These are phyloP conservation scores for Drosophila tsacasi DNA, from an alignment of 1,140 invertebrate genomes.

Conservation along the genomic window DNA sequence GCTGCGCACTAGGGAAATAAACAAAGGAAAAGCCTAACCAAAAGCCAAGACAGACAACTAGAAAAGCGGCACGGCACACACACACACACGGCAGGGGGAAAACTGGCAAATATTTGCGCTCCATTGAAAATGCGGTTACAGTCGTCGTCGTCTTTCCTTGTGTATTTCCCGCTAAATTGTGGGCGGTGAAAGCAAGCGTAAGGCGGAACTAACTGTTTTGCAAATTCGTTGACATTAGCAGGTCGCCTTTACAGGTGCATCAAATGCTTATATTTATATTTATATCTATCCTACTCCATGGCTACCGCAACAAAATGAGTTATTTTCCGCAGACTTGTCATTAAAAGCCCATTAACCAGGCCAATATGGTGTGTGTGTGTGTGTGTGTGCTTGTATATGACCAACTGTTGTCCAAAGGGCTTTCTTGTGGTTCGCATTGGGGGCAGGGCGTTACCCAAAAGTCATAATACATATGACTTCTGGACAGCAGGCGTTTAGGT, in stretches of 20 bases:
- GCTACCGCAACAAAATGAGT: constrained; percentile 62
- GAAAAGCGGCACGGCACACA: constrained; percentile 2
- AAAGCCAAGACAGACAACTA: constrained; percentile 30
- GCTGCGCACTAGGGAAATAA: constrained; percentile 53
- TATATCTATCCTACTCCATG: neutral
- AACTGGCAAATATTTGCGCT: constrained; percentile 62
- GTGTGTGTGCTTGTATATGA: constrained; percentile 6
- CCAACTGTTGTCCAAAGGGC: constrained; percentile 53
- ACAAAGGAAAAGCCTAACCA: constrained; percentile 46
- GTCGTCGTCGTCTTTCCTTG: neutral
- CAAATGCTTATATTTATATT: constrained; percentile 48
- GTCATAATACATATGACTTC: constrained; percentile 32
- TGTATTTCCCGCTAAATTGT: constrained; percentile 49
- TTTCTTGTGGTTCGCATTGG: constrained; percentile 44
- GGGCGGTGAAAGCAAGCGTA: constrained; percentile 65
- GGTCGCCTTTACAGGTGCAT: constrained; percentile 12
- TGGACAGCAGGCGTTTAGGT: constrained; percentile 24
- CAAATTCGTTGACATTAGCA: constrained; percentile 74
- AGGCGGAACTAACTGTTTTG: constrained; percentile 70
- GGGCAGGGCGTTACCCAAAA: constrained; percentile 24
- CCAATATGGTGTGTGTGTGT: neutral
- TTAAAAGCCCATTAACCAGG: constrained; percentile 74
- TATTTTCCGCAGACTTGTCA: constrained; percentile 72
- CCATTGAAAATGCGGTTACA: constrained; percentile 48
- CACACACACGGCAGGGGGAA: neutral